Base-by-base conservation (phyloP, 1,140 invertebrate species). In the Sipha flava region DNA sequence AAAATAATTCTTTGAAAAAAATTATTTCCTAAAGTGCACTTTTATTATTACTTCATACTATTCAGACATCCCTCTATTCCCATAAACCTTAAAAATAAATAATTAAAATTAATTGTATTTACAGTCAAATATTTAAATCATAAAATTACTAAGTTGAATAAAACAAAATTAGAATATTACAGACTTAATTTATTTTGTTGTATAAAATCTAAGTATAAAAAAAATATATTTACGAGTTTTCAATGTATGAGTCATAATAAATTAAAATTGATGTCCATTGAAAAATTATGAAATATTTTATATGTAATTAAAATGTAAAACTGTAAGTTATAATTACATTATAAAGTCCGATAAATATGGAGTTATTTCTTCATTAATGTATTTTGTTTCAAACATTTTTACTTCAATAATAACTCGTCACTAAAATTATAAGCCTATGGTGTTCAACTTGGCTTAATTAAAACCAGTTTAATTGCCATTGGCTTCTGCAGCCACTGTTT, bases 191-290 rank as follows among this genome's bases (percentile, higher is more conserved):
- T 77, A 77, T 77, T 77, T 77, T 77, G 34, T 77, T 59, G 34
- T 77, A 77, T 77, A 70, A 70, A 70, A 70, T 70, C 66, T 70
- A 70, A 70, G 66, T 70, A 70, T 70, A 77, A 77, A 77, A 77
- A 77, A 77, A 77, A 77, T 77, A 77, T 77, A 77, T 77, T 77
- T 77, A 77, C 52, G 73, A 57, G 47, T 77, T 70, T 77, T 77
- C 37, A 70, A 77, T 77, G 18, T 26, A 57, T 18, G 34, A 77
- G 16, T 77, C 40, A 59, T 59, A 77, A 77, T 57, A 57, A 77
- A 40, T 77, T 52, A 54, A 21, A 75, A 75, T 47, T 75, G 47
- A 49, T 49, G 47, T 23, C 49, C 72, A 75, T 57, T 73, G n/a
- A 21, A 37, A 40, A 52, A 73, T 34, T 26, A 47, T 59, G 73